Evolutionary conservation across 2,888 invertebrate species (phyloP).

Genomic region (Sphaeridia pumilis): DNA sequence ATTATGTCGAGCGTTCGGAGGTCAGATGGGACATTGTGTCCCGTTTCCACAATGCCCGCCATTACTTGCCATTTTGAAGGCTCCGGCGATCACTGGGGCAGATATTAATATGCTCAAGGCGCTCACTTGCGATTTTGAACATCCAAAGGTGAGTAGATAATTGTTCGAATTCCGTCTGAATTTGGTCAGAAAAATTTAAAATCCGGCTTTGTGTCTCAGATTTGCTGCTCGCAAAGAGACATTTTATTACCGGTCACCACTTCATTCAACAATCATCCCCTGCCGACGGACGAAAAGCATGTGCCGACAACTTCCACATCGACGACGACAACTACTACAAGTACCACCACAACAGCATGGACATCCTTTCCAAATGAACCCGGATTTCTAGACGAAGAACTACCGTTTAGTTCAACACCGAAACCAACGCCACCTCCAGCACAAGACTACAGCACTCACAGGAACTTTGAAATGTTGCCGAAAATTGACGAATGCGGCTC

Average conservation of each 20-base stretch:
- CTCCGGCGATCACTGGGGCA: slow-evolving; percentile 14
- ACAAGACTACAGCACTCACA: slow-evolving; percentile 4
- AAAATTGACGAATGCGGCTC: slow-evolving; percentile 20
- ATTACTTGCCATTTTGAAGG: slow-evolving; percentile 20
- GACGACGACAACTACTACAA: background rate
- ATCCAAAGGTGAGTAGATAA: slow-evolving; percentile 14
- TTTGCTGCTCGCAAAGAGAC: slow-evolving; percentile 13
- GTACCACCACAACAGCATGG: background rate
- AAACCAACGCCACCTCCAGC: background rate
- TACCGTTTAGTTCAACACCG: no score
- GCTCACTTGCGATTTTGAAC: slow-evolving; percentile 23
- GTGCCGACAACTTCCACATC: background rate
- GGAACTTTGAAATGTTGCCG: slow-evolving; percentile 22
- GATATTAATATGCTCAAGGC: slow-evolving; percentile 26
- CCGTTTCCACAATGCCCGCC: slow-evolving; percentile 27
- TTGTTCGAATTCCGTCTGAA: background rate
- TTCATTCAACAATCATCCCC: background rate
- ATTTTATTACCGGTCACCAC: background rate
- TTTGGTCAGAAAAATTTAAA: background rate
- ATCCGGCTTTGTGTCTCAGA: no score
- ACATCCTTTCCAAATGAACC: background rate
- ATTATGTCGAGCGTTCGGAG: slow-evolving; percentile 2
- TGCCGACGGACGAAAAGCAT: no score
- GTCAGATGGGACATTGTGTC: slow-evolving; percentile 20
- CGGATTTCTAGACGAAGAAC: background rate